A percentile compares a stretch with the other conserved stretches of the same genome.
phyloP scores from a whole-genome alignment of 2,797 vertebrate species.

The Acridotheres tristis region DNA sequence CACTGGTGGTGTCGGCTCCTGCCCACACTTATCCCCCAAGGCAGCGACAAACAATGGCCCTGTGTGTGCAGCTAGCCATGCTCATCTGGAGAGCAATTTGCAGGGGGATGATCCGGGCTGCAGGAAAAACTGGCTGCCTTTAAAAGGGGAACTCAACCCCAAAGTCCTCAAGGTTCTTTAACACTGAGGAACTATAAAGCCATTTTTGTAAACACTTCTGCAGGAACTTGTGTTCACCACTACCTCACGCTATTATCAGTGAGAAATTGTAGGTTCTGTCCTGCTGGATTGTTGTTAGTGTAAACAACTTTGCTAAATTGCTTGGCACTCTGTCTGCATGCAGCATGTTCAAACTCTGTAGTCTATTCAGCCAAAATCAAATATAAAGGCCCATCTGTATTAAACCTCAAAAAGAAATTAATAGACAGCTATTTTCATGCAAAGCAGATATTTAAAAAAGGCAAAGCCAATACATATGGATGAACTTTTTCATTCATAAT shows the following conservation, averaged over 20 bases:
- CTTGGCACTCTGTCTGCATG: constrained; percentile 52
- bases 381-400: constrained; percentile 63
- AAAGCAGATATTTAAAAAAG: constrained; percentile 67
- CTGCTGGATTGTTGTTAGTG: constrained; percentile 54
- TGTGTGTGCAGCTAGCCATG: background rate
- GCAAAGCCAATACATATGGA: constrained; percentile 56
- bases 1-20: fast-evolving
- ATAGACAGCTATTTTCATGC: constrained; percentile 69
- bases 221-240: constrained; percentile 37
- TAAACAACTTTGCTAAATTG: constrained; percentile 64
- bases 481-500: constrained; percentile 69
- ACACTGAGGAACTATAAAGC: background rate
- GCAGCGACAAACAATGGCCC: background rate
- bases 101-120: background rate
- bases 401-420: constrained; percentile 69
- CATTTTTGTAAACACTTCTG: constrained; percentile 14
- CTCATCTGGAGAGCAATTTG: background rate
- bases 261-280: constrained; percentile 46
- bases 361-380: constrained; percentile 51
- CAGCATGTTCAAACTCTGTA: constrained; percentile 47
- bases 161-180: background rate
- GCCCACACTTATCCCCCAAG: background rate
- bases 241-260: constrained; percentile 42
- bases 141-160: background rate
- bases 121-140: background rate